Conservation (phyloP, 2,113 vertebrate species). For the human region DNA sequence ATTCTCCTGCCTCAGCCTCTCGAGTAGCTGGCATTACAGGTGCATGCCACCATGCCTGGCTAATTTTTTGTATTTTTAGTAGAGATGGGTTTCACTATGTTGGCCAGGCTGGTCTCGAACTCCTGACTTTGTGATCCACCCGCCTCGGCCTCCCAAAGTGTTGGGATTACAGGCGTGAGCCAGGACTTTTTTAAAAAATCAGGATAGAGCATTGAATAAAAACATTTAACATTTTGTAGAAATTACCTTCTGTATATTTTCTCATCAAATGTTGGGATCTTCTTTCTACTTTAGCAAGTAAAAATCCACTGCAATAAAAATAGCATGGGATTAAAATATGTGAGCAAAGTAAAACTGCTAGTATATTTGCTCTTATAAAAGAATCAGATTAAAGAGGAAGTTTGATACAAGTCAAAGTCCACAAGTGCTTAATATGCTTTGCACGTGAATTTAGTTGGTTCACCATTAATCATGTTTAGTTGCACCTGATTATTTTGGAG, state of each 20-base stretch:
- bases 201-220: conserved; percentile 50
- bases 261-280: neutral
- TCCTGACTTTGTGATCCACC: too few relatives aligned
- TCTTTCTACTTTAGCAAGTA: neutral
- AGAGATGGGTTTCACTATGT: too few relatives aligned
- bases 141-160: too few relatives aligned
- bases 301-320: neutral
- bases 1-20: too few relatives aligned
- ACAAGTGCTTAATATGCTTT: conserved; percentile 80
- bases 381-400: conserved; percentile 48
- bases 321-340: neutral
- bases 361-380: neutral
- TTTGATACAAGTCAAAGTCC: conserved; percentile 63
- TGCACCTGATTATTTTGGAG: conserved; percentile 81
- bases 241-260: neutral
- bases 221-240: neutral
- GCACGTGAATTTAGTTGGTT: conserved; percentile 74
- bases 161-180: too few relatives aligned
- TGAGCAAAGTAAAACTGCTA: neutral
- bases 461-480: conserved; percentile 84
- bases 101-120: too few relatives aligned
- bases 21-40: too few relatives aligned
- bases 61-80: too few relatives aligned
- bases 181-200: neutral
- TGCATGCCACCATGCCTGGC: too few relatives aligned